Conservation (phyloP, 2,113 vertebrate genomes). For the Gallinago undulata region DNA sequence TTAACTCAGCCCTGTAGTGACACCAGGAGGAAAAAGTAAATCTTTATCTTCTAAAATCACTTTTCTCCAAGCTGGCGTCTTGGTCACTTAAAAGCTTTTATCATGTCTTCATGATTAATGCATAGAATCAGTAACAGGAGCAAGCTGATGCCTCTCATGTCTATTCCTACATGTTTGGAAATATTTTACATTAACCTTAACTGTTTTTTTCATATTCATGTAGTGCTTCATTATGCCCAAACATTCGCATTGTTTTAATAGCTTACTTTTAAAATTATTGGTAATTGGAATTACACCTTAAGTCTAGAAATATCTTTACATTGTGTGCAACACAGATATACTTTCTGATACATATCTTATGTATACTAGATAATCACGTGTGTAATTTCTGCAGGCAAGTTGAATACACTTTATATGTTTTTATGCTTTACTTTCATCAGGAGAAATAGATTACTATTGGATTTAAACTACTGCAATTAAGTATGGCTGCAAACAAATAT, state of each 20-base stretch:
- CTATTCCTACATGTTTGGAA: background rate
- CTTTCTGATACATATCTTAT: background rate
- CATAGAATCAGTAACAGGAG: background rate
- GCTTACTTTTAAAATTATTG: background rate
- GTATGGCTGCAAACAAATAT: background rate
- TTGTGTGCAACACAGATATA: background rate
- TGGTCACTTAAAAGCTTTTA: constrained; percentile 4
- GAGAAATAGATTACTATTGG: background rate
- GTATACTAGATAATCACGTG: background rate
- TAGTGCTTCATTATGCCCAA: background rate
- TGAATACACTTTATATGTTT: background rate
- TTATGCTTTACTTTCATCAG: background rate
- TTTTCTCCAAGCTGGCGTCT: background rate
- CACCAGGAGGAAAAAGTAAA: constrained; percentile 22
- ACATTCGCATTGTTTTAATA: background rate
- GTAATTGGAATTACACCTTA: background rate
- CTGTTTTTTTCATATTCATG: background rate
- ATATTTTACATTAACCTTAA: background rate
- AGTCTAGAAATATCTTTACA: background rate
- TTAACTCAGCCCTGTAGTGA: constrained; percentile 11
- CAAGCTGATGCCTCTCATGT: background rate
- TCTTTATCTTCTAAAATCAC: background rate
- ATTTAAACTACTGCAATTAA: background rate
- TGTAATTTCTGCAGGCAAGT: background rate
- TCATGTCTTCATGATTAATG: constrained; percentile 12